phyloP scores from a whole-genome alignment of 2,797 vertebrate species.

The Heliangelus exortis region DNA sequence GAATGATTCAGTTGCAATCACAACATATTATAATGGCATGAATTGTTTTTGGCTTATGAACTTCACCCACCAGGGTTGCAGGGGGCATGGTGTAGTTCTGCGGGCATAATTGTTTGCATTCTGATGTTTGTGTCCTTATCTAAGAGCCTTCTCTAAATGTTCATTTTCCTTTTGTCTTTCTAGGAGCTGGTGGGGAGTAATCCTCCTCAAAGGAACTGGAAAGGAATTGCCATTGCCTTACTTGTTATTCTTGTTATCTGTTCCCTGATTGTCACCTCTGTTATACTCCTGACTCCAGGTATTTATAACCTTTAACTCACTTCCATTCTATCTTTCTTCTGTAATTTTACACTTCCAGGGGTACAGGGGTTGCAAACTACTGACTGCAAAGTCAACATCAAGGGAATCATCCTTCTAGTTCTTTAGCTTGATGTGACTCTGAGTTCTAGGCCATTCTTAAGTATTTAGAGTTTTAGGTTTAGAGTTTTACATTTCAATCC shows the following conservation, averaged over 20 bases:
- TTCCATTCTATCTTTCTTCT: neutral
- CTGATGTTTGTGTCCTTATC: neutral
- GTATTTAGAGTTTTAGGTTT: neutral
- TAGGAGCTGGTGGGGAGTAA: slow-evolving; percentile 97
- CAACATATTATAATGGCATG: rapidly evolving
- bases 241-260: slow-evolving; percentile 98
- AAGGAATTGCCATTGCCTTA: slow-evolving; percentile 96
- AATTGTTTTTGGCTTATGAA: neutral
- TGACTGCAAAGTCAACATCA: slow-evolving; percentile 8
- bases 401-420: neutral
- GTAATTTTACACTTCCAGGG: slow-evolving; percentile 26
- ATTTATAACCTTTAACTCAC: slow-evolving; percentile 61
- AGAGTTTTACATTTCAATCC: neutral
- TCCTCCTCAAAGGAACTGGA: slow-evolving; percentile 97
- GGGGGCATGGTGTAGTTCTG: neutral
- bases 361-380: slow-evolving; percentile 8
- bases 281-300: slow-evolving; percentile 97
- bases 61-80: rapidly evolving
- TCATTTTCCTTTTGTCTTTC: slow-evolving; percentile 46
- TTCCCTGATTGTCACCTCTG: slow-evolving; percentile 96
- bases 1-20: neutral
- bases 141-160: slow-evolving; percentile 24
- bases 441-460: neutral
- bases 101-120: neutral
- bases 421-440: neutral